Base-by-base conservation (phyloP, 2,888 invertebrate genomes). In the Acanthosepion esculentum region DNA sequence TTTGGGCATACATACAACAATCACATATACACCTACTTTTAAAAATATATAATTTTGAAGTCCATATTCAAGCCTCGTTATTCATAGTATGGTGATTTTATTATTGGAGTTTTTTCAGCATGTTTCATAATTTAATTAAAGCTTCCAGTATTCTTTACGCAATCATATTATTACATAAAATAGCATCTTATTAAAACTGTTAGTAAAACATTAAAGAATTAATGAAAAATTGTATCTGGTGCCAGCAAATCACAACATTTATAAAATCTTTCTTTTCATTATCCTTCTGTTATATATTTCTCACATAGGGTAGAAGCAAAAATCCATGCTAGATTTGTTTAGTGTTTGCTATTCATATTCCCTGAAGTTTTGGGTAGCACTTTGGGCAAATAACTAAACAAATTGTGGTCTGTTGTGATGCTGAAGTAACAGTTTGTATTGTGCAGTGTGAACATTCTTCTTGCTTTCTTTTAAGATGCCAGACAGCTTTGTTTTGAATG, bases 401-500 rank as follows among this genome's bases (percentile, higher is more conserved):
- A 33, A 23, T 33, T 78, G 12, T 78, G n/a, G 10, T n/a, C n/a
- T 33, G 33, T 78, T 78, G 78, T 33, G 78, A 33, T n/a, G 78
- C n/a, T n/a, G n/a, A 78, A 18, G n/a, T 78, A 78, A n/a, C 18
- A 33, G 78, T 78, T 78, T n/a, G n/a, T n/a, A 78, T 18, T 78
- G n/a, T 33, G n/a, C 1, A n/a, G 78, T 15, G 12, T 78, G 78
- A n/a, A 78, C 15, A 78, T n/a, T 33, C 10, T 78, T 78, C 15
- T 12, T 78, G 78, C 15, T 78, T 78, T 78, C 33, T 33, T 33
- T 78, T 15, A 33, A n/a, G 59, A 59, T 59, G 20, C 23, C 59
- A 59, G n/a, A 78, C 78, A 33, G n/a, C n/a, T 78, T 78, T n/a
- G n/a, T 78, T 78, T n/a, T n/a, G 78, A 78, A 78, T 78, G n/a